Percentiles rank a stretch among this genome's conserved stretches.
Evolutionary conservation across 2,113 vertebrate genomes (phyloP).

Genomic region (Lagopus muta): DNA sequence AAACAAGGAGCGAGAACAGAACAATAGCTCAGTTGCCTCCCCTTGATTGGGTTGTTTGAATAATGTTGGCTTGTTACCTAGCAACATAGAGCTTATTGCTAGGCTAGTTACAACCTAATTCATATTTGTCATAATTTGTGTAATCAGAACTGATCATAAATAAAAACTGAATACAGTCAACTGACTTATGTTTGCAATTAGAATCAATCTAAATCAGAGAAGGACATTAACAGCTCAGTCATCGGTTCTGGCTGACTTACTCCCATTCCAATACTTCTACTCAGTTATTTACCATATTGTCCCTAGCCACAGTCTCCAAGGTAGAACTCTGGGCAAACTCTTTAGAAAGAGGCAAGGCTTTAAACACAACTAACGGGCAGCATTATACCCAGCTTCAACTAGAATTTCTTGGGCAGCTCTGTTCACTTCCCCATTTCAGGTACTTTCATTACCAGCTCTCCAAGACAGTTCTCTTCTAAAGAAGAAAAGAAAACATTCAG

Average conservation of each 20-base stretch:
- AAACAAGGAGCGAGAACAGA: slow-evolving; percentile 20
- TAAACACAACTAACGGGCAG: background rate
- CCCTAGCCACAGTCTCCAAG: background rate
- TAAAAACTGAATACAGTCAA: slow-evolving; percentile 78
- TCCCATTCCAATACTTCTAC: slow-evolving; percentile 46
- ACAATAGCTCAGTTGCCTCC: slow-evolving; percentile 50
- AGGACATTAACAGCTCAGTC: slow-evolving; percentile 63
- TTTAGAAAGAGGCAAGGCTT: slow-evolving; percentile 3
- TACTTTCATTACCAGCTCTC: background rate
- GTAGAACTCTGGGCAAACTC: background rate
- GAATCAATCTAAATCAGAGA: slow-evolving; percentile 74
- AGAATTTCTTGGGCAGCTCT: background rate
- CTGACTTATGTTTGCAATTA: slow-evolving; percentile 80
- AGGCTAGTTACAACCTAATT: slow-evolving; percentile 74
- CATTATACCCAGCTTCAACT: background rate
- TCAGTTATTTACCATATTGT: slow-evolving; percentile 26
- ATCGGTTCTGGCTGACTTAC: slow-evolving; percentile 48
- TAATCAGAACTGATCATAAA: slow-evolving; percentile 82
- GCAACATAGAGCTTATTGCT: slow-evolving; percentile 79
- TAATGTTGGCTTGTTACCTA: slow-evolving; percentile 79
- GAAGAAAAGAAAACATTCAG: background rate
- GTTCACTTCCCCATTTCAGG: background rate
- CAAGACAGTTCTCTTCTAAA: background rate
- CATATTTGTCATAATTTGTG: slow-evolving; percentile 84
- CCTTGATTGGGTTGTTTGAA: slow-evolving; percentile 57